Evolutionary conservation across 2,888 invertebrate species (phyloP), one percentile per base, ranked within the genome.

Genomic region (Acanthopleura granulata): DNA sequence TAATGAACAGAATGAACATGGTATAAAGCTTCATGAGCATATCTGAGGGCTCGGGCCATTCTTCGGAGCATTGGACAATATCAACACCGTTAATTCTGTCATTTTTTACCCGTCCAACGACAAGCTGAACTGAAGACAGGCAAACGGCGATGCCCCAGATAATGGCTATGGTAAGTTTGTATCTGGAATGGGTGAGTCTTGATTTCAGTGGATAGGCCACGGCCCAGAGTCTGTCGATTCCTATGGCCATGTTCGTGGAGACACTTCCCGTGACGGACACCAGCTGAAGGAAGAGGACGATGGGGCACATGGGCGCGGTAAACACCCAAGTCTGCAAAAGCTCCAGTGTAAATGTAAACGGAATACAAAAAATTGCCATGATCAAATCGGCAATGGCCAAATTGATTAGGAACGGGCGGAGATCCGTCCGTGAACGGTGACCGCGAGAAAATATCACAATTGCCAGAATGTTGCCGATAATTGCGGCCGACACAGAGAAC

Each of bases 341-440:
- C 50, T 90, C 90, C 83, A 87, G 88, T 6, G 91, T 91, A 82
- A 91, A 96, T 0, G 96, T 95, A 87, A 97, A 97, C 1, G 97
- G 97, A 79, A 97, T 95, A 91, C 97, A 97, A 85, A 97, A 94
- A 30, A 96, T 87, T 0, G 96, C 95, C 94, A 97, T 96, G 75
- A 97, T 91, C 77, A 97, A 94, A 89, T 97, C 97, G 62, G 97
- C 96, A 61, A 96, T 92, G 0, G 97, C 96, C 80, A 97, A 92
- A 84, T 92, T 92, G 87, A 95, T 95, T 87, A 97, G 96, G 90
- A 97, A 97, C 6, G 84, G 82, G 73, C 90, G 79, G 11, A 90
- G 82, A 74, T 89, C 88, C 0, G 89, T 88, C 29, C 88, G 78
- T 0, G 88, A 90, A 74, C 88, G 80, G 29, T 83, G 77, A 0